A percentile compares a stretch with the other conserved stretches of the same genome.
These are phyloP conservation scores for Phymorhynchus buccinoides DNA, from an alignment of 1,140 invertebrate genomes.

Conservation along the genomic window DNA sequence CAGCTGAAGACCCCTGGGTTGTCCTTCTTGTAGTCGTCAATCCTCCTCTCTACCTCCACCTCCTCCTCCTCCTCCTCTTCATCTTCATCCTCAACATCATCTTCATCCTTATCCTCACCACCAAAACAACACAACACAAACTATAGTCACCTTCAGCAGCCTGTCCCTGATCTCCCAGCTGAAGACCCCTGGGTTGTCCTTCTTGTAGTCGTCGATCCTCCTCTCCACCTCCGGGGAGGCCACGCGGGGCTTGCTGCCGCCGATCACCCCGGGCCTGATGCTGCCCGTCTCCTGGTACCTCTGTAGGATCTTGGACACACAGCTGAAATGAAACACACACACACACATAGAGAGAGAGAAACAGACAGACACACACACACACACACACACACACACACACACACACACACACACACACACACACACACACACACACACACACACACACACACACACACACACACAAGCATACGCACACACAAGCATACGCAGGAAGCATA, in stretches of 20 bases:
- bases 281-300: conserved; percentile 94
- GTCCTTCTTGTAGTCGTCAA: conserved; percentile 97
- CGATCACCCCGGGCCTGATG: conserved; percentile 98
- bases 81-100: not conserved
- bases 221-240: conserved; percentile 98
- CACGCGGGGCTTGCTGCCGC: conserved; percentile 98
- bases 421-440: too few species aligned
- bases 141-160: conserved; percentile 85
- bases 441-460: too few species aligned
- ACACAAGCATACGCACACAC: too few species aligned
- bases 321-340: conserved; percentile 74
- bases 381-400: not conserved
- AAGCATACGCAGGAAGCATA: too few species aligned
- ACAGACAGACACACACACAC: not conserved
- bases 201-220: conserved; percentile 97
- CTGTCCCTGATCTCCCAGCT: conserved; percentile 99
- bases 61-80: too few species aligned
- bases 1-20: conserved; percentile 99
- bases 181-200: conserved; percentile 99
- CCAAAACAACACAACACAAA: not conserved
- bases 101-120: not conserved
- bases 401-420: too few species aligned
- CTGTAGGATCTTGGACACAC: conserved; percentile 95
- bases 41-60: conserved; percentile 96
- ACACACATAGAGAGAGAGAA: too few species aligned